Base-by-base conservation (phyloP, 2,888 invertebrate species). In the Autographa pulchrina region DNA sequence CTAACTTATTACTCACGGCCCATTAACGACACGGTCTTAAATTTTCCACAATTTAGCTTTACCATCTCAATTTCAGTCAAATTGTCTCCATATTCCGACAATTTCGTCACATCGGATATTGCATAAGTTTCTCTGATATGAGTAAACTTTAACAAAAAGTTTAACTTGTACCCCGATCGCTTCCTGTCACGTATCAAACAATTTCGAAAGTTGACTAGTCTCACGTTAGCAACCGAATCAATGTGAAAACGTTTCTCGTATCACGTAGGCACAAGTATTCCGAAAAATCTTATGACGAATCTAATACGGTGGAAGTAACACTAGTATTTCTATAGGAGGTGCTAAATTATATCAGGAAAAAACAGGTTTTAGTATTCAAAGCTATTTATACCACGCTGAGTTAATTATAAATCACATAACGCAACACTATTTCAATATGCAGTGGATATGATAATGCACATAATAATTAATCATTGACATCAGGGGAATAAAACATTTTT, bases 261-360 rank as follows among this genome's bases (percentile, higher is more conserved):
- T 91, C 92, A 92, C 91, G 92, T 92, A 91, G 77, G 77, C 88
- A 74, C 68, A 72, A 35, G 68, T 70, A 75, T 70, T 68, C 66
- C 18, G 18, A 38, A 74, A 78, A 67, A 65, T 64, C 58, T 64
- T 48, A 54, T 77, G 74, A 75, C 74, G 68, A 72, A 80, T 77
- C 54, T 18, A 62, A 62, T n/a, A n/a, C 16, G 52, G 61, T 54
- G 58, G 18, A 56, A n/a, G 38, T 58, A 62, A n/a, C 52, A 61
- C 41, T 68, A 69, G 60, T 74, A 72, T 71, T 77, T 69, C 54
- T 68, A 58, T 31, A 43, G 35, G 62, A 66, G 32, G 41, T 63
- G 63, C 58, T 72, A 58, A 69, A 18, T 25, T 25, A 25, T 41
- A 78, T 70, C 59, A 74, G 73, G 72, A 76, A 77, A 75, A 77